Base-by-base conservation (phyloP, 2,113 vertebrate species). In the Leptobrachium ailaonicum region DNA sequence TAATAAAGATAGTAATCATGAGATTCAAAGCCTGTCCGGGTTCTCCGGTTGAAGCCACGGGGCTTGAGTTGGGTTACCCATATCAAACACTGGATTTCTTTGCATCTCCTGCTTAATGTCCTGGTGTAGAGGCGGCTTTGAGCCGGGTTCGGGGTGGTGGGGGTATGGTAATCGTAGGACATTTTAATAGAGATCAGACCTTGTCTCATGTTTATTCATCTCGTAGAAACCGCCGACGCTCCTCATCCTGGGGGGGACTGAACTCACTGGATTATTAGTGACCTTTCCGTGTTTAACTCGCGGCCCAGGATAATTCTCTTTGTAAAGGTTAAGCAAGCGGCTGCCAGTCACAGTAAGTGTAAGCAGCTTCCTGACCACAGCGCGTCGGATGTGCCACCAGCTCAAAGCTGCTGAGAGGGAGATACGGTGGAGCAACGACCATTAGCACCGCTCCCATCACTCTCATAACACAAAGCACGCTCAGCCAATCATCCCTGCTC, bases 181-280 rank as follows among this genome's bases (percentile, higher is more conserved):
- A 64, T 66, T 84, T 80, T 60, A 13, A 83, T 71, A n/a, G n/a
- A 20, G 76, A 81, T 47, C 41, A 14, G 40, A 45, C 78, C 42
- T 2, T 1, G 53, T 6, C 74, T 82, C 73, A 14, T 77, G 82
- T 86, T 85, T 84, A 86, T 86, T 87, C 83, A 79, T 83, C 80
- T 80, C 76, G 45, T 66, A 76, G 11, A 78, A 80, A 73, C 78
- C 70, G 9, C 0, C 3, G 2, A 75, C 0, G 41, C 0, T 69
- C 64, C 5, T 4, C 73, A 45, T 73, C 76, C 83, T 8, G 73
- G 0, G 50, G 76, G 68, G 79, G 70, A 83, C 82, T 41, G 68
- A 47, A 40, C 32, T 54, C 76, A 63, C 80, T 72, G 69, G 0
- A 75, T 53, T 44, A 32, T 70, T 83, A 11, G 2, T 71, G 82